Conservation (phyloP, 2,113 vertebrate genomes). For the Carollia perspicillata region DNA sequence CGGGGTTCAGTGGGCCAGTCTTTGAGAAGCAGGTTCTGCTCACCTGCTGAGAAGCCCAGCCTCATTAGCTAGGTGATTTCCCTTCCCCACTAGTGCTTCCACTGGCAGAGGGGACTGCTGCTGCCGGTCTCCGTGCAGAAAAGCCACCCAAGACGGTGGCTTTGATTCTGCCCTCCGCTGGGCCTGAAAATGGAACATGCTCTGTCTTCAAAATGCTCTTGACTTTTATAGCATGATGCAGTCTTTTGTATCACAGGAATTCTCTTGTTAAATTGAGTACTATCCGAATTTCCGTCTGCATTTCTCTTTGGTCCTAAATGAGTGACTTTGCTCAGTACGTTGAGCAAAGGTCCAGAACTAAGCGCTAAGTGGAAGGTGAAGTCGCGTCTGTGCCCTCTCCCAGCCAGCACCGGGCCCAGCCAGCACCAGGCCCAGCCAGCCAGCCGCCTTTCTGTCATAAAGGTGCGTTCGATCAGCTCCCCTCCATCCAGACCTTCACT, state of each 20-base stretch:
- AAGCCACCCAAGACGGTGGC: neutral
- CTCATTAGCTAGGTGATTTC: neutral
- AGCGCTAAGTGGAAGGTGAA: neutral
- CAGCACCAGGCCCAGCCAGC: neutral
- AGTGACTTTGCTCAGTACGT: neutral
- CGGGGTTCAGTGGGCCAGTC: neutral
- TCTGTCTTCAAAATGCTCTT: neutral
- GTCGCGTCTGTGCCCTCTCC: neutral
- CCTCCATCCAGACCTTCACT: neutral
- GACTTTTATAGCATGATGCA: neutral
- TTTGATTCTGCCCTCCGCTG: neutral
- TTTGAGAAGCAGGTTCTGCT: neutral
- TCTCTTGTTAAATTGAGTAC: neutral
- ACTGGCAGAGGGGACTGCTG: neutral
- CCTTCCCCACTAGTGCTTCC: neutral
- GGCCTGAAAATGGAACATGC: neutral
- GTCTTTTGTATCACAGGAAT: constrained; percentile 1
- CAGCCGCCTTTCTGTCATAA: neutral
- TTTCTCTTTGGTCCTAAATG: constrained; percentile 13
- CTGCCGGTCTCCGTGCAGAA: neutral
- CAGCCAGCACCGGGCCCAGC: neutral
- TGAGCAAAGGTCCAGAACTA: neutral
- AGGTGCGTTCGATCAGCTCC: neutral
- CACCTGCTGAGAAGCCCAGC: neutral
- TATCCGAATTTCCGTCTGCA: neutral